These are phyloP conservation scores for Hippocampus abdominalis DNA, from an alignment of 2,113 vertebrate species.

Conservation along the genomic window DNA sequence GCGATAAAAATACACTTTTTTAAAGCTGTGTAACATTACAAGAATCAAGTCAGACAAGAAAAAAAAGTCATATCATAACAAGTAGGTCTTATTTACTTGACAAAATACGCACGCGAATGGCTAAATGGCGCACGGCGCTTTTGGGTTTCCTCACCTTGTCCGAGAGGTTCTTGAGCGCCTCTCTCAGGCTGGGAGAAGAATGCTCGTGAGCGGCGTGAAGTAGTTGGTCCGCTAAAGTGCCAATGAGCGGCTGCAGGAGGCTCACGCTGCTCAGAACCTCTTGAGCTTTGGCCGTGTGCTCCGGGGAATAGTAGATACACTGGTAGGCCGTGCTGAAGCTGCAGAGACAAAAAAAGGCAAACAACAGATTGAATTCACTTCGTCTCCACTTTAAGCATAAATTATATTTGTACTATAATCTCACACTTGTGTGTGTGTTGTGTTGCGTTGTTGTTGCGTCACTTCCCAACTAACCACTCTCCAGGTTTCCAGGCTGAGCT, in stretches of 20 bases:
- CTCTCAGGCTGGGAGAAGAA: slow-evolving; percentile 83
- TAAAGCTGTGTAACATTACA: too few species aligned
- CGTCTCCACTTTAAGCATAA: too few species aligned
- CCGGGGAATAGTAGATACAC: slow-evolving; percentile 98
- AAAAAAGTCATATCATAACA: background rate
- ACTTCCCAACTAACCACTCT: slow-evolving; percentile 10
- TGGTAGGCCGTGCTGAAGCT: slow-evolving; percentile 92
- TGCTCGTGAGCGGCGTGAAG: slow-evolving; percentile 87
- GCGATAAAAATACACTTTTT: too few species aligned
- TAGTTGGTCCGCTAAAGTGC: slow-evolving; percentile 85
- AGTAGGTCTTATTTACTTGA: too few species aligned
- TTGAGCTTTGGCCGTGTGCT: slow-evolving; percentile 94
- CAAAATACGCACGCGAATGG: too few species aligned
- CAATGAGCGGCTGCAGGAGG: slow-evolving; percentile 89
- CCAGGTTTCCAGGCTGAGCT: slow-evolving; percentile 33
- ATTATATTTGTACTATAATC: too few species aligned
- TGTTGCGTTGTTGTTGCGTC: background rate
- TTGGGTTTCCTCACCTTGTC: slow-evolving; percentile 83
- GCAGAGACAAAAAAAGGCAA: slow-evolving; percentile 5
- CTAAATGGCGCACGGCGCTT: background rate
- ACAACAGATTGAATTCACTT: background rate
- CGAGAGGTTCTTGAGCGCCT: slow-evolving; percentile 90
- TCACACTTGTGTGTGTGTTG: too few species aligned
- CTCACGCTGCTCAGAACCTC: slow-evolving; percentile 91
- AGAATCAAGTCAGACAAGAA: background rate